Evolutionary conservation across 2,888 invertebrate species (phyloP), one percentile per base, ranked within the genome.

Genomic region (Stratiomys singularior): DNA sequence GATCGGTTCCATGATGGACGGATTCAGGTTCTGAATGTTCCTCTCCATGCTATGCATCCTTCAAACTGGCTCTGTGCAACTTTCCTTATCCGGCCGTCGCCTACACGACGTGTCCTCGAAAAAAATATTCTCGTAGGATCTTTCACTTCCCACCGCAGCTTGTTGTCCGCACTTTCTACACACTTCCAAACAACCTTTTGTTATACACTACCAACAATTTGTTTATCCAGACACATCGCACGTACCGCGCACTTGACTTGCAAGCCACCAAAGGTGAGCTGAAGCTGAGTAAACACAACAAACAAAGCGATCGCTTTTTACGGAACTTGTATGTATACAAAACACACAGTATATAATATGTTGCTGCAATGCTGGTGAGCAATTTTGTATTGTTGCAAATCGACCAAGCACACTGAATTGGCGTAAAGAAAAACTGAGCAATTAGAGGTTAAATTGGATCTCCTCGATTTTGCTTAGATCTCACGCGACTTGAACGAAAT

Each of bases 1-100:
- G 80, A 81, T 82, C 25, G 85, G 84, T 76, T 85, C 85, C 85
- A 85, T 85, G 78, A 85, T 85, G 58, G 85, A 82, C 30, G 85
- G 80, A 71, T 76, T 76, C 44, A 63, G 44, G 37, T 63, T 46
- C 46, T 46, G 47, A 28, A 23, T 64, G 18, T 76, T 76, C 47
- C 44, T 63, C 27, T 76, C 76, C 76, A 76, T 76, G 76, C 60
- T 76, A 47, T 46, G 63, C 76, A 76, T 76, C 37, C 21, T 76
- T 64, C 37, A 60, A 23, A 30, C 23, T 18, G n/a, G 37, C 3
- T 9, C 37, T 66, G 3, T 25, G 25, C 5, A 27, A 69, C 21
- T 9, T 15, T 1, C 11, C 21, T 23, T 7, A 25, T 47, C 25
- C 46, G 47, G n/a, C 69, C 69, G 44, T 47, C 69, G 47, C 69